Evolutionary conservation across 2,113 vertebrate genomes (phyloP).

Genomic region (Caloenas nicobarica): DNA sequence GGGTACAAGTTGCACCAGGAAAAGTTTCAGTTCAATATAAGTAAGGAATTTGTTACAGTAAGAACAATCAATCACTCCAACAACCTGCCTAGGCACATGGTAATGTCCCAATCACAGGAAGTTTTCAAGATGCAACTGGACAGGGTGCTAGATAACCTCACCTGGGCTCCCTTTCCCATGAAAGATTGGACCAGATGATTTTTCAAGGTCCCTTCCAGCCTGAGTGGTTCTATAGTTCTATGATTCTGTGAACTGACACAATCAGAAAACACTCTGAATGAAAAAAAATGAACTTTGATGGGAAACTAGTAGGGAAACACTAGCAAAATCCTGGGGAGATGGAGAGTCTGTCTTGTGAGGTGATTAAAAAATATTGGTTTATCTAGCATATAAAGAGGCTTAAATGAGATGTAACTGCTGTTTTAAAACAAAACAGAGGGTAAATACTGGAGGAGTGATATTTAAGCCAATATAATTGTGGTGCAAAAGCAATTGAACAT

Average conservation of each 20-base stretch:
- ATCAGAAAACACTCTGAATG: neutral
- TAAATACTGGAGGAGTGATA: neutral
- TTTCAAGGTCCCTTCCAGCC: neutral
- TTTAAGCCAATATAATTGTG: neutral
- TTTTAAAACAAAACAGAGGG: neutral
- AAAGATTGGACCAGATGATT: neutral
- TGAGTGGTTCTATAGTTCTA: neutral
- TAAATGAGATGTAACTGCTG: neutral
- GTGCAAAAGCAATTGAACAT: neutral
- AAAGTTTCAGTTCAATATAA: neutral
- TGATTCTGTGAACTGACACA: neutral
- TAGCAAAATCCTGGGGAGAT: neutral
- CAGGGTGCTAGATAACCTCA: neutral
- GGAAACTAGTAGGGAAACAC: neutral
- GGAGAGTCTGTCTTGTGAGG: neutral
- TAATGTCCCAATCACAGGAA: neutral
- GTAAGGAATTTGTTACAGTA: neutral
- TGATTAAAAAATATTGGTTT: neutral
- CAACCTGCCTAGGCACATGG: accelerated
- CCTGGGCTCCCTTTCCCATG: neutral
- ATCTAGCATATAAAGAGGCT: neutral
- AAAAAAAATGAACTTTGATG: neutral
- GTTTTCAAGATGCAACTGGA: neutral
- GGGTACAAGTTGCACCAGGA: neutral
- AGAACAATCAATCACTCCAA: neutral